Base-by-base conservation (phyloP, 1,140 invertebrate genomes). In the Brachystomella parvula region DNA sequence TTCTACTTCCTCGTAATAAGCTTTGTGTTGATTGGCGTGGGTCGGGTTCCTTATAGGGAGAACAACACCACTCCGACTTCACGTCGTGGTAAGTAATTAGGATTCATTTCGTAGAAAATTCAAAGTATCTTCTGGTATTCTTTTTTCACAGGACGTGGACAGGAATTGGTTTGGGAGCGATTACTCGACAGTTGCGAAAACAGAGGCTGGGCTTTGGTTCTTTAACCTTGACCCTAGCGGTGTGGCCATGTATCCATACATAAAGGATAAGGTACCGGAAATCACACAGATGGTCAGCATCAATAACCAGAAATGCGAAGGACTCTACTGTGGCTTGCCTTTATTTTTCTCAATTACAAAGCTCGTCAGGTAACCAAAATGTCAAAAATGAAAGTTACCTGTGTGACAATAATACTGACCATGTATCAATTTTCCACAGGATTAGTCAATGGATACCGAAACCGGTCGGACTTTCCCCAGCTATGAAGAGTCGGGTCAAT, bases 131-230 rank as follows among this genome's bases (percentile, higher is more conserved):
- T 59, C 49, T 24, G 47, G 31, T 31, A 65, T 63, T 44, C 63
- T 44, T 77, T 77, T 19, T n/a, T n/a, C n/a, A n/a, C 65, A 85
- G 83, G 83, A 85, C 75, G 77, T 81, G 3, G 76, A 81, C 57
- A 74, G 83, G 68, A 78, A 76, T 44, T 78, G 80, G 70, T 78
- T 80, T 71, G 77, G 81, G 32, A 69, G 74, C 31, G 69, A 76
- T 64, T 76, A 75, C 12, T 66, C 73, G 30, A 69, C 71, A 21
- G 62, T 78, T n/a, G 67, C 64, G 1, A 77, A 78, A 49, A 73
- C 74, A 61, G 82, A 85, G 72, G 78, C 82, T 47, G 82, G 82
- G n/a, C 79, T 81, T 64, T 84, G 82, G 78, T 75, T 83, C 53
- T 71, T 81, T 35, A 81, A 82, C 58, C 74, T 82, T 68, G 84